Conservation (phyloP, 2,113 vertebrate genomes). For the Sigmodon hispidus region DNA sequence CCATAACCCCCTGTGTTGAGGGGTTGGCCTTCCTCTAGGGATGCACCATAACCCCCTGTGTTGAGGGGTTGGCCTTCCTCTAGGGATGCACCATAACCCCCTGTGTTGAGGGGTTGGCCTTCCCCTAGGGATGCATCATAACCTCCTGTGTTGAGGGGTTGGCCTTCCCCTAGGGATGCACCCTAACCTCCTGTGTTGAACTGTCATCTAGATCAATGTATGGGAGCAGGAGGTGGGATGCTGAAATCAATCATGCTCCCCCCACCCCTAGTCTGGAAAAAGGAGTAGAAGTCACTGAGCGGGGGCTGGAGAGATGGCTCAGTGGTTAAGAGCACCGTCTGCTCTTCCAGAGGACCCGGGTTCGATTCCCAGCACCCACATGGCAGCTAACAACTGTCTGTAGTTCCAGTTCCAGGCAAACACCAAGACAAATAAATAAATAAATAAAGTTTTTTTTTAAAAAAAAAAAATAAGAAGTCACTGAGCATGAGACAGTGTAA, state of each 20-base stretch:
- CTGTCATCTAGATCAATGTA: neutral
- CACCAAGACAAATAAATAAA: no score
- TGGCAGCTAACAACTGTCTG: no score
- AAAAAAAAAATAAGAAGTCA: no score
- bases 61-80: neutral
- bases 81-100: neutral
- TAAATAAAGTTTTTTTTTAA: no score
- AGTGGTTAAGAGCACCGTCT: no score
- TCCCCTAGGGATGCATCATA: neutral
- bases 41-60: neutral
- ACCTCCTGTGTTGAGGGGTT: no score
- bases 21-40: neutral
- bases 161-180: neutral
- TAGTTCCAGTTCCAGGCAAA: no score
- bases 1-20: neutral
- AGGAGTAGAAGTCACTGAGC: neutral
- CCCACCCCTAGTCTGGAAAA: neutral
- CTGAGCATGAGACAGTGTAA: neutral
- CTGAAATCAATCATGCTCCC: neutral
- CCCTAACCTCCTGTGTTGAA: neutral
- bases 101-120: neutral
- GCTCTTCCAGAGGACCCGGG: no score
- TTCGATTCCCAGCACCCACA: no score
- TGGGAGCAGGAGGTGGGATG: neutral
- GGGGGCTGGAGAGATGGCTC: neutral